Evolutionary conservation across 2,113 vertebrate species (phyloP), one percentile per base, ranked within the genome.

Genomic region (Leucopternis melanops): DNA sequence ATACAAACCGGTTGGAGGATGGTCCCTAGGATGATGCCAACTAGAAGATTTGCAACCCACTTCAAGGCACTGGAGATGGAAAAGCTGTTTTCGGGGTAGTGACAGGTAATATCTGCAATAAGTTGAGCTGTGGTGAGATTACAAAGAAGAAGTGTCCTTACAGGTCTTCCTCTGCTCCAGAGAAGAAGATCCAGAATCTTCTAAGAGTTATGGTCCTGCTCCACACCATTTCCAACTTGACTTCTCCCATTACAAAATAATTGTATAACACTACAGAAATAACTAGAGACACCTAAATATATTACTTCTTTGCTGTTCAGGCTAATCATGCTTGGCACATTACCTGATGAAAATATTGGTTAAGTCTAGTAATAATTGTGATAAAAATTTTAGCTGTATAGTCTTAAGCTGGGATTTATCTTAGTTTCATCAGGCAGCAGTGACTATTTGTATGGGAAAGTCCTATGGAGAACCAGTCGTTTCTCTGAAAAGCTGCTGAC

Each of bases 1-100:
- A 6, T 8, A 6, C 1, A 7, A 17, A 54, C 27, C 2, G 4
- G 1, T 5, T 32, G 45, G 50, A 34, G 29, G 49, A 27, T 22
- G 32, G 18, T 11, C 16, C 20, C 11, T 10, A 40, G 61, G 54
- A 18, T 42, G 61, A 2, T 21, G 36, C 8, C 22, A 54, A 16
- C 1, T 1, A 29, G 14, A 34, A 19, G 11, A 1, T 38, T 26
- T 32, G n/a, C 47, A 40, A 7, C 18, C 21, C 11, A 3, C 13
- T 38, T 16, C 23, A 52, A 52, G 22, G 38, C 38, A 4, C 26
- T 10, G n/a, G 57, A 21, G 70, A 23, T 6, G 42, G 54, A 18
- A 13, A 40, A n/a, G 16, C 31, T 32, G n/a, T 57, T 40, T 16
- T 9, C 50, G 22, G 32, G 26, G 5, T 23, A 42, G 29, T 20